Evolutionary conservation across 2,113 vertebrate species (phyloP).

Genomic region (Psittacula cyanocephala): DNA sequence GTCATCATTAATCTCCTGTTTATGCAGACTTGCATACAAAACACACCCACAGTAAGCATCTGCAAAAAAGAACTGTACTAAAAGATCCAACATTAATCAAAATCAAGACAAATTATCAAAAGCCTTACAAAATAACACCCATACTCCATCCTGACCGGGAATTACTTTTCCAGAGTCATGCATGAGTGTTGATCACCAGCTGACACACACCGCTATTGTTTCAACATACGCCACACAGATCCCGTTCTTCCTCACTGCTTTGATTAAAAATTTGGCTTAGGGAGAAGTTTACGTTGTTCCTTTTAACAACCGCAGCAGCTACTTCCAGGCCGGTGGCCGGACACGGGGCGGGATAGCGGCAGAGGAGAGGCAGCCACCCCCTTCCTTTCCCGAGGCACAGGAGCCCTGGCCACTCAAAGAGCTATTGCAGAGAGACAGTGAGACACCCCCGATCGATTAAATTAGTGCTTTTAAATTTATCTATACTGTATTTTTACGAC

Average conservation of each 20-base stretch:
- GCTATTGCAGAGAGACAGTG: neutral
- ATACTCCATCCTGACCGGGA: neutral
- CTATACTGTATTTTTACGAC: neutral
- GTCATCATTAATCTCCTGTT: neutral
- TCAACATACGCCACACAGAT: neutral
- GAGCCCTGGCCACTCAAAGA: neutral
- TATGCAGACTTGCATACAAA: neutral
- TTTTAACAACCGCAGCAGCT: neutral
- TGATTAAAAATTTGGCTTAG: constrained; percentile 9
- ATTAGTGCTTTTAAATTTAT: neutral
- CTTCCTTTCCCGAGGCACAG: neutral
- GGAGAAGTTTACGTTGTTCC: neutral
- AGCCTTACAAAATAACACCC: neutral
- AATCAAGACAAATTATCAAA: neutral
- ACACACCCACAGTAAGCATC: neutral
- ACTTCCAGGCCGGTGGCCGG: neutral
- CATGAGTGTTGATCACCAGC: neutral
- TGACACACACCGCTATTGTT: neutral
- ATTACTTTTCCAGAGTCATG: constrained; percentile 36
- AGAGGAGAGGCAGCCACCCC: neutral
- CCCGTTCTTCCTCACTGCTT: neutral
- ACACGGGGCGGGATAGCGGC: neutral
- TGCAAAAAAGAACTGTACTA: neutral
- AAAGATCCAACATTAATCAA: neutral
- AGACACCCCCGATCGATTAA: neutral